A percentile compares a stretch with the other conserved stretches of the same genome.
phyloP scores from a whole-genome alignment of 2,113 vertebrate species.

The Amphilophus citrinellus region DNA sequence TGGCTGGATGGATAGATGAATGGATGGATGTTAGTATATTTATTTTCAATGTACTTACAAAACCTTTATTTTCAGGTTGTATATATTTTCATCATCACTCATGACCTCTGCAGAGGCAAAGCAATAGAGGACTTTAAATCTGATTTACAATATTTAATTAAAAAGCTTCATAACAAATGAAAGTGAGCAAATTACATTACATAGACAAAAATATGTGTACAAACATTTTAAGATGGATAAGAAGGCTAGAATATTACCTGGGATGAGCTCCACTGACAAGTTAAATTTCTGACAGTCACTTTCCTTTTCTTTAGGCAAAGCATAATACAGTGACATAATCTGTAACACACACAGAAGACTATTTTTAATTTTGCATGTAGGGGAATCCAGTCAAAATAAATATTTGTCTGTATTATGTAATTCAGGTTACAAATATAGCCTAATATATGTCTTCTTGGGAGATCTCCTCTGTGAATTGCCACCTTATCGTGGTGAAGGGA shows the following conservation, averaged over 20 bases:
- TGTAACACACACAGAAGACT: conserved; percentile 34
- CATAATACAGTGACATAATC: conserved; percentile 85
- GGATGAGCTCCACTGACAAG: conserved; percentile 73
- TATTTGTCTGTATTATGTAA: too few species aligned
- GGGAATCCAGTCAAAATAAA: too few species aligned
- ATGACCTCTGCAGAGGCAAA: conserved; percentile 28
- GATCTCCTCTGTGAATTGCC: too few species aligned
- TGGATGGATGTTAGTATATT: background rate
- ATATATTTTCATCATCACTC: conserved; percentile 25
- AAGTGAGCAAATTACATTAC: background rate
- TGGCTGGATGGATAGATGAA: background rate
- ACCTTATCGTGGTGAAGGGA: too few species aligned
- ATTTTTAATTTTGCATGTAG: background rate
- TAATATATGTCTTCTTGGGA: too few species aligned
- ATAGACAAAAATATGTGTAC: background rate
- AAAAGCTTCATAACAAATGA: background rate
- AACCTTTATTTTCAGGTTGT: conserved; percentile 59
- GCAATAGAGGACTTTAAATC: background rate
- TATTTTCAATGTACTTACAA: conserved; percentile 58
- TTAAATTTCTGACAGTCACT: conserved; percentile 82
- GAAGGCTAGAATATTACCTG: conserved; percentile 44
- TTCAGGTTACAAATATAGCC: too few species aligned
- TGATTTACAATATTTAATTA: background rate
- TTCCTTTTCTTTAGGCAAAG: conserved; percentile 69
- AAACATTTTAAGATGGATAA: background rate